These are phyloP conservation scores for Leistus spinibarbis DNA, from an alignment of 2,888 invertebrate species.

Conservation along the genomic window DNA sequence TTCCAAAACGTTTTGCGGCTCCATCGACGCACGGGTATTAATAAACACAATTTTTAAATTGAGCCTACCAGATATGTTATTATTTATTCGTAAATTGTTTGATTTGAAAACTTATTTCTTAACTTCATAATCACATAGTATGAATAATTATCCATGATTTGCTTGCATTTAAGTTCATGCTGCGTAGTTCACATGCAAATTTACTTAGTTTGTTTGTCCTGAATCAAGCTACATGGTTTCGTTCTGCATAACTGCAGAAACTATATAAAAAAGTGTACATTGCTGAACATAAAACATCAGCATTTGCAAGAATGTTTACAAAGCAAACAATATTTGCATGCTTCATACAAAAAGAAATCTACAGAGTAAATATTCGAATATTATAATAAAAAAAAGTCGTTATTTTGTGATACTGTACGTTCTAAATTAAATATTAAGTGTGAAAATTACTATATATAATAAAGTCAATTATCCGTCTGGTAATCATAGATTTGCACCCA, in stretches of 20 bases:
- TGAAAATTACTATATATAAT: no score
- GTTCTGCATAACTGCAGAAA: not conserved
- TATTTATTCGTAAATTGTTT: no score
- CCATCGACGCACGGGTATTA: no score
- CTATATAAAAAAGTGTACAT: not conserved
- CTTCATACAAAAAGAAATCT: not conserved
- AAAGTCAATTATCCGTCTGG: no score
- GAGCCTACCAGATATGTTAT: no score
- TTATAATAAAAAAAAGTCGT: no score
- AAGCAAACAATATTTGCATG: not conserved
- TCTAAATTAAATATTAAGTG: no score
- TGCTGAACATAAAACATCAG: not conserved
- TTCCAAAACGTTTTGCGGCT: not conserved
- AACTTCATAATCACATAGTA: constrained; percentile 20
- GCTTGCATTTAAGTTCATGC: constrained; percentile 6
- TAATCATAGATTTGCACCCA: no score
- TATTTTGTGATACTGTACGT: no score
- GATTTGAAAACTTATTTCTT: no score
- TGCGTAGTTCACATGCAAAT: constrained; percentile 1
- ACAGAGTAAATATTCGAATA: not conserved
- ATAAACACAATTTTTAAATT: no score
- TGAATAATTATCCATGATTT: constrained; percentile 24
- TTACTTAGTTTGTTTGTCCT: not conserved
- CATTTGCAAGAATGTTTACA: not conserved
- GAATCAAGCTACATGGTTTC: not conserved